Conservation (phyloP, 2,888 invertebrate species). For the Camponotus fellah region DNA sequence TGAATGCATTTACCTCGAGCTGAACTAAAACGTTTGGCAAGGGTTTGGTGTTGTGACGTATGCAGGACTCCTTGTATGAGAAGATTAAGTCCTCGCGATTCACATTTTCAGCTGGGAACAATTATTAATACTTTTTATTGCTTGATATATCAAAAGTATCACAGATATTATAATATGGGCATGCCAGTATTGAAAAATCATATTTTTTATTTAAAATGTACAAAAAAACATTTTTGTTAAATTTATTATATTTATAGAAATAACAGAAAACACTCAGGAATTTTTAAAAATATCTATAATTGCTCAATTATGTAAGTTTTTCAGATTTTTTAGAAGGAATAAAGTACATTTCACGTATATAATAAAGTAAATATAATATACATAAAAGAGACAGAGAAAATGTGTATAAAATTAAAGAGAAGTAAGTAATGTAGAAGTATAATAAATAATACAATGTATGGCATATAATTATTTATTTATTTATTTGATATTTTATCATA, state of each 20-base stretch:
- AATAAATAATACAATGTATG: neutral
- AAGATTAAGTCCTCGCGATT: conserved; percentile 91
- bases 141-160: conserved; percentile 15
- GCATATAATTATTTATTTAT: conserved; percentile 28
- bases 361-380: neutral
- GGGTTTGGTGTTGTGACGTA: conserved; percentile 90
- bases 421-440: conserved; percentile 12
- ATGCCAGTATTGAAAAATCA: conserved; percentile 11
- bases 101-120: conserved; percentile 89
- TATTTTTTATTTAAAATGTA: neutral
- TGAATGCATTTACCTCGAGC: conserved; percentile 88
- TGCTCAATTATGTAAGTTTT: neutral
- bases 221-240: neutral
- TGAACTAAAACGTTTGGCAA: conserved; percentile 91
- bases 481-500: conserved; percentile 15
- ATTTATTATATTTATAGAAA: conserved; percentile 25
- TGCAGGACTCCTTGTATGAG: conserved; percentile 92
- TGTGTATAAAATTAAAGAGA: conserved; percentile 26
- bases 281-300: neutral
- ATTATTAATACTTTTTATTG: conserved; percentile 60
- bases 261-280: neutral
- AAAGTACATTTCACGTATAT: neutral
- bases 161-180: neutral
- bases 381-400: neutral
- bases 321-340: neutral